A percentile compares a stretch with the other conserved stretches of the same genome.
These are phyloP conservation scores for Tromatobia lineatoria DNA, from an alignment of 2,888 invertebrate species.

Conservation along the genomic window DNA sequence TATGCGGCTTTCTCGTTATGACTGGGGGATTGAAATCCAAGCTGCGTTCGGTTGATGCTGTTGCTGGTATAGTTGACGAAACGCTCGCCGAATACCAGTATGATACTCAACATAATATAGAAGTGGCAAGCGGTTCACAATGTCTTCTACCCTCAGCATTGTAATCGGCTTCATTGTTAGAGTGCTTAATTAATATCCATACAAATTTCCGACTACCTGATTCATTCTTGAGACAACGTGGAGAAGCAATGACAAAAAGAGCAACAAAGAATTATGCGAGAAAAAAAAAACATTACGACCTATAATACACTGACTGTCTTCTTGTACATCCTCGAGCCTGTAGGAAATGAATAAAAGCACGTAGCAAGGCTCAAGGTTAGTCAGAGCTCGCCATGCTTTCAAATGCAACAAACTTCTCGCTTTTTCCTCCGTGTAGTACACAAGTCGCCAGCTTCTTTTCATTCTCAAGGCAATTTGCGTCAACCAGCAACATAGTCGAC, in stretches of 20 bases:
- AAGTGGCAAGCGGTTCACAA: slow-evolving; percentile 24
- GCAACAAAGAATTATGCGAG: slow-evolving; percentile 1
- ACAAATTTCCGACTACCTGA: slow-evolving; percentile 36
- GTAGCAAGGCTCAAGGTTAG: slow-evolving; percentile 25
- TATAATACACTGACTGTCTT: slow-evolving; percentile 30
- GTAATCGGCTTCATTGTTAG: slow-evolving; percentile 50
- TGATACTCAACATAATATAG: slow-evolving; percentile 13
- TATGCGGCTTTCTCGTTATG: slow-evolving; percentile 27
- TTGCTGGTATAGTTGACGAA: slow-evolving; percentile 3
- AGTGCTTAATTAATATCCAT: slow-evolving; percentile 44
- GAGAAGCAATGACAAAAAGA: slow-evolving; percentile 20
- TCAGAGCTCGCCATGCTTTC: not conserved
- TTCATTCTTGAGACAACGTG: slow-evolving; percentile 11
- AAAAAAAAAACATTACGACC: slow-evolving; percentile 6
- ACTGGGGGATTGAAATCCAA: slow-evolving; percentile 21
- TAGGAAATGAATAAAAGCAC: slow-evolving; percentile 46
- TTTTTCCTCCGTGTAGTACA: slow-evolving; percentile 15
- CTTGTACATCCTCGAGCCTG: slow-evolving; percentile 16
- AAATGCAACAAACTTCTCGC: slow-evolving; percentile 49
- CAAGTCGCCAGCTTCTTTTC: slow-evolving; percentile 36
- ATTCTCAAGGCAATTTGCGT: slow-evolving; percentile 48
- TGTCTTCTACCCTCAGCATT: slow-evolving; percentile 21
- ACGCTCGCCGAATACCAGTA: slow-evolving; percentile 8
- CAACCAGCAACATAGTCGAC: slow-evolving; percentile 11
- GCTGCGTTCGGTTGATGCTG: slow-evolving; percentile 15